Percentiles rank a stretch among this genome's conserved stretches.
phyloP scores from a whole-genome alignment of 2,888 invertebrate species.

The Sympetrum striolatum region DNA sequence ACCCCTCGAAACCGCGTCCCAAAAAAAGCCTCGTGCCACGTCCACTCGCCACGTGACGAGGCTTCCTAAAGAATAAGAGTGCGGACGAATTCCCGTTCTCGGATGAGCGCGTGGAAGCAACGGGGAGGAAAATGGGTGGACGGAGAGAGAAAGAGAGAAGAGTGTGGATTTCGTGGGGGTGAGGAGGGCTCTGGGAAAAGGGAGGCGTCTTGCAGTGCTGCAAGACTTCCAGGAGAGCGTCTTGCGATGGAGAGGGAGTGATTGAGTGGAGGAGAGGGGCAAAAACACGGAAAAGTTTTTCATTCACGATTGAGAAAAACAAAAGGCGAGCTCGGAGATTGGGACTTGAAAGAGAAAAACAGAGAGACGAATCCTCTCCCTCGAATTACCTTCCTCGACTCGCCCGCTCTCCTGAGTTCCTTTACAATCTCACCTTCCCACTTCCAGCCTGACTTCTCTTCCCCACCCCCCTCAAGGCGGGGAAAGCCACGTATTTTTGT shows the following conservation, averaged over 20 bases:
- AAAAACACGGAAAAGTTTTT: conserved; percentile 24
- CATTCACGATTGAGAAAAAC: conserved; percentile 16
- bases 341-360: background rate
- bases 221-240: background rate
- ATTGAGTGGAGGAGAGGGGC: background rate
- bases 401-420: background rate
- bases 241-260: background rate
- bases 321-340: conserved; percentile 27
- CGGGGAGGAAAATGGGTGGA: background rate
- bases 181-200: background rate
- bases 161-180: background rate
- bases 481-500: background rate
- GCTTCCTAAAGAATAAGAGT: background rate
- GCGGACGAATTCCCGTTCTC: background rate
- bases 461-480: background rate
- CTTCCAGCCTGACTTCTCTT: background rate
- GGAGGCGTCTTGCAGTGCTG: background rate
- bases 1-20: background rate
- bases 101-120: background rate
- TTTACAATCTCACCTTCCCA: background rate
- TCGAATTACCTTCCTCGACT: conserved; percentile 11
- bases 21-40: background rate
- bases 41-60: background rate
- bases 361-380: background rate
- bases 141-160: background rate